Evolutionary conservation across 1,140 invertebrate genomes (phyloP).

Genomic region (Spodoptera frugiperda): DNA sequence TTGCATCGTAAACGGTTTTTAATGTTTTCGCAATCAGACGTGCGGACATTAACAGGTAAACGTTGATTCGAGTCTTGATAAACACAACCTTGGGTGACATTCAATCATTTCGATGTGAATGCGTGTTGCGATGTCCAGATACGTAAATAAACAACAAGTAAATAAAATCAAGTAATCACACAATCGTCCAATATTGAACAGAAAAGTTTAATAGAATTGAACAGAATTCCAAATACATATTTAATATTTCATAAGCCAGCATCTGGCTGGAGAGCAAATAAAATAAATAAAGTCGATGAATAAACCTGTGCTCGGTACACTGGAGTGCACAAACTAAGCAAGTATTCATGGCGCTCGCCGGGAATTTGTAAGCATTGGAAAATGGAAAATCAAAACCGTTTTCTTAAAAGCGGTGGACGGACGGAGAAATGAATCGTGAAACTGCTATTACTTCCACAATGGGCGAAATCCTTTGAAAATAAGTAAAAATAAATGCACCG

Average conservation of each 20-base stretch:
- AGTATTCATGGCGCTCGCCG: not conserved
- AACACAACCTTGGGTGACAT: not conserved
- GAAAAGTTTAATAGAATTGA: no score
- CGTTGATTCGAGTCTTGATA: constrained; percentile 5
- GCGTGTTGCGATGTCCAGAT: not conserved
- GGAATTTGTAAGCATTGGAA: constrained; percentile 1
- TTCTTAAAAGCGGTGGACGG: not conserved
- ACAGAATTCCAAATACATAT: not conserved
- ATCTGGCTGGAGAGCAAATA: constrained; percentile 2
- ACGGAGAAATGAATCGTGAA: constrained; percentile 12
- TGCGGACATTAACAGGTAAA: constrained; percentile 4
- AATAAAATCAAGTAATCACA: no score
- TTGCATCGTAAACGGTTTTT: constrained; percentile 14
- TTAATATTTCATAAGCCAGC: not conserved
- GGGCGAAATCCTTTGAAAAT: not conserved
- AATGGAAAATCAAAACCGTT: constrained; percentile 17
- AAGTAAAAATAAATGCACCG: constrained; percentile 10
- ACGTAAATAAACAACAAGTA: no score
- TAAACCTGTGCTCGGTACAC: not conserved
- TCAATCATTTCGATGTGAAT: not conserved
- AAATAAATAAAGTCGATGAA: not conserved
- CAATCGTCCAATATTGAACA: no score
- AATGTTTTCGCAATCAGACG: constrained; percentile 15
- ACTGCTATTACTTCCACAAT: constrained; percentile 2
- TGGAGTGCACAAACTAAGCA: not conserved